Evolutionary conservation across 2,888 invertebrate genomes (phyloP).

Genomic region (Parapristionchus giblindavisi): DNA sequence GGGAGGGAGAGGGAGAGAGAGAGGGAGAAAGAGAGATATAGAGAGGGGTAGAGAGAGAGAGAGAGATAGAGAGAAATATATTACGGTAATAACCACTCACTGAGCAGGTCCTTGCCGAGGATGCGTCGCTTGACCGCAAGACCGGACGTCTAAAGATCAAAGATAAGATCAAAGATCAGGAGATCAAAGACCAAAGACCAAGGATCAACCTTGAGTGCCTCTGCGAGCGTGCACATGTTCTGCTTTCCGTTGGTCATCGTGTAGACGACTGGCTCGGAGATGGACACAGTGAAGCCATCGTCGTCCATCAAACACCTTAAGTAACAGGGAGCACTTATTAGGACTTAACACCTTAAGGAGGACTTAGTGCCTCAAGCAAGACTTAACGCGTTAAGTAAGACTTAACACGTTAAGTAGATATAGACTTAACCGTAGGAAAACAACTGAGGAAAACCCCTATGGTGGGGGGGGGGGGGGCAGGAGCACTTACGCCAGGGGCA

Average conservation of each 20-base stretch:
- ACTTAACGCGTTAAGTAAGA: no score
- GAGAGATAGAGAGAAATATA: not conserved
- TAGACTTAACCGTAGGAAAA: no score
- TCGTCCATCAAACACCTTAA: slow-evolving; percentile 37
- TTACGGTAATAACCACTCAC: slow-evolving; percentile 14
- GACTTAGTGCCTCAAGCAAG: no score
- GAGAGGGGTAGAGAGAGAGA: not conserved
- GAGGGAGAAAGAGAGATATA: not conserved
- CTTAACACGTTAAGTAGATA: no score
- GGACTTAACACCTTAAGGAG: no score
- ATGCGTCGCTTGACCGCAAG: slow-evolving; percentile 35
- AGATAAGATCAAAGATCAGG: not conserved
- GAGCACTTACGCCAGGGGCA: slow-evolving; percentile 35
- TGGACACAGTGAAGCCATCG: slow-evolving; percentile 36
- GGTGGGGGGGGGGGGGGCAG: no score
- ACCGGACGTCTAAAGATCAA: not conserved
- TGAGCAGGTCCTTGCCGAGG: slow-evolving; percentile 33
- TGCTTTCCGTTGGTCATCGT: slow-evolving; percentile 3
- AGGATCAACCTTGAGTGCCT: slow-evolving; percentile 35
- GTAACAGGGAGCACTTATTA: no score
- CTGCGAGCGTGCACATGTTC: slow-evolving; percentile 14
- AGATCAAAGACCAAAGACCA: slow-evolving; percentile 3
- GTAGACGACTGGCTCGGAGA: slow-evolving; percentile 24
- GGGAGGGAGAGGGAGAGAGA: not conserved
- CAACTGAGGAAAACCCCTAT: no score